Conservation (phyloP, 2,888 invertebrate species). For the Euplagia quadripunctaria region DNA sequence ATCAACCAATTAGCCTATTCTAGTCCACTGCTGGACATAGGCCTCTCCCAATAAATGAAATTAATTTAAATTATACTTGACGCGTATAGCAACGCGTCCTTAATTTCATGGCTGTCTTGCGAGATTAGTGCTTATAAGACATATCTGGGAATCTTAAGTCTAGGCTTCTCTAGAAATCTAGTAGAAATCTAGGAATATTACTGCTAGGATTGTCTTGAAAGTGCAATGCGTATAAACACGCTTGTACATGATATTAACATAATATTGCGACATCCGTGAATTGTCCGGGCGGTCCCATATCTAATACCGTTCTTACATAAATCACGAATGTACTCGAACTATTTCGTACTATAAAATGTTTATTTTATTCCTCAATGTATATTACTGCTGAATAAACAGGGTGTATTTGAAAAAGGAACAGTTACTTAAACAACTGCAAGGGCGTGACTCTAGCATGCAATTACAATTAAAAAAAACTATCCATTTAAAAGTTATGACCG, state of each 20-base stretch:
- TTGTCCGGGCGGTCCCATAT: background rate
- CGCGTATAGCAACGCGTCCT: background rate
- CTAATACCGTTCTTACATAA: background rate
- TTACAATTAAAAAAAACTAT: too few relatives aligned
- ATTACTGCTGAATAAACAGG: slow-evolving; percentile 32
- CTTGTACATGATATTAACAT: too few relatives aligned
- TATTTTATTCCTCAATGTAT: slow-evolving; percentile 52
- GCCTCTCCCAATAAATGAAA: too few relatives aligned
- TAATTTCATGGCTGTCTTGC: slow-evolving; percentile 9
- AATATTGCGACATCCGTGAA: background rate
- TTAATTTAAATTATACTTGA: too few relatives aligned
- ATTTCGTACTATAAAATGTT: slow-evolving; percentile 34
- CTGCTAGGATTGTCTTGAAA: too few relatives aligned
- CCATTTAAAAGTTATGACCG: too few relatives aligned
- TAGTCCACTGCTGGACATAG: too few relatives aligned
- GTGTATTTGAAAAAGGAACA: too few relatives aligned
- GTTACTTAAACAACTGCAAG: too few relatives aligned
- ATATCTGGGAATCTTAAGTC: background rate
- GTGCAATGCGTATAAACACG: too few relatives aligned
- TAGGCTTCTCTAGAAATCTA: background rate
- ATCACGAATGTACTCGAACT: background rate
- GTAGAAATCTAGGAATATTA: background rate
- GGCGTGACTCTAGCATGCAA: too few relatives aligned
- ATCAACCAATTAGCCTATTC: too few relatives aligned
- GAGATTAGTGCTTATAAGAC: slow-evolving; percentile 16